phyloP scores from a whole-genome alignment of 1,140 invertebrate genomes.

The Cotesia vestalis region DNA sequence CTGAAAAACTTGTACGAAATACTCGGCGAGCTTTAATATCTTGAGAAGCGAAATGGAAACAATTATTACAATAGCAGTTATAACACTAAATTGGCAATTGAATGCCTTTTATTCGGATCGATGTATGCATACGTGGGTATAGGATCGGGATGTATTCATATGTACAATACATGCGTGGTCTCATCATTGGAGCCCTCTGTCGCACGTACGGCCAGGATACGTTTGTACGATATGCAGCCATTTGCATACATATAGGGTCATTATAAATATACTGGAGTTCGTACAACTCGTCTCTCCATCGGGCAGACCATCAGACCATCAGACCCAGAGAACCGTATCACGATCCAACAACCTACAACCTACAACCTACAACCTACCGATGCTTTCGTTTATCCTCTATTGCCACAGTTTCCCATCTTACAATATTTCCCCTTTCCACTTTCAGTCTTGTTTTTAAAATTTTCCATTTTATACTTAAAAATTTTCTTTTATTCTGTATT shows the following conservation, averaged over 20 bases:
- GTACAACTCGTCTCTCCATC: constrained; percentile 39
- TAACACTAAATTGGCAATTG: too few species aligned
- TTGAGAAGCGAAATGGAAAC: too few species aligned
- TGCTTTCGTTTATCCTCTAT: constrained; percentile 64
- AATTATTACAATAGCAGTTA: too few species aligned
- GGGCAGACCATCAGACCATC: constrained; percentile 53
- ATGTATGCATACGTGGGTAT: too few species aligned
- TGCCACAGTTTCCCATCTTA: constrained; percentile 47
- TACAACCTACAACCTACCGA: constrained; percentile 51
- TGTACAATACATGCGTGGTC: constrained; percentile 19
- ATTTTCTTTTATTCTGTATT: too few species aligned
- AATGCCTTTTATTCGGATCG: too few species aligned
- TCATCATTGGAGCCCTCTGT: constrained; percentile 48
- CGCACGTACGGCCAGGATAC: constrained; percentile 58
- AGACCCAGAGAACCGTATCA: constrained; percentile 40
- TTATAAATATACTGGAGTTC: constrained; percentile 63
- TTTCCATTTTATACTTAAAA: too few species aligned
- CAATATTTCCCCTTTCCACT: constrained; percentile 9
- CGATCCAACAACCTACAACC: constrained; percentile 50
- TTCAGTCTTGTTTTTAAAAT: background rate
- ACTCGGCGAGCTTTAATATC: too few species aligned
- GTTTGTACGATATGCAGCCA: constrained; percentile 63
- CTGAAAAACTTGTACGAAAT: too few species aligned
- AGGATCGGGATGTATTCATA: background rate
- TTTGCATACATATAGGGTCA: constrained; percentile 68